These are phyloP conservation scores for Steinernema khuongi DNA, from an alignment of 1,140 invertebrate genomes.

Conservation along the genomic window DNA sequence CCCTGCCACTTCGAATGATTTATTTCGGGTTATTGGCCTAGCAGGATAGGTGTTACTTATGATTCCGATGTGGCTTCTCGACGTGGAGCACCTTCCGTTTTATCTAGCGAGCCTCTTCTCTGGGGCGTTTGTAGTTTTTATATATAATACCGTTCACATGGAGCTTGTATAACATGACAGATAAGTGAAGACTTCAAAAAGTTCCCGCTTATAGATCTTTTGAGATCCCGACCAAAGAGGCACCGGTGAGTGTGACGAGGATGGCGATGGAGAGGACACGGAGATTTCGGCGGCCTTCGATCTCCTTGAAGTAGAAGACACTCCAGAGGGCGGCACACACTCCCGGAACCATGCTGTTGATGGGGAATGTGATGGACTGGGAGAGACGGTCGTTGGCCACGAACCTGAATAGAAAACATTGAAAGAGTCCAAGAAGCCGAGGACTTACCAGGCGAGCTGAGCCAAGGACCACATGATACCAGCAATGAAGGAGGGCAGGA, in stretches of 20 bases:
- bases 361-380: slow-evolving; percentile 61
- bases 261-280: slow-evolving; percentile 29
- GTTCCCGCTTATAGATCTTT: slow-evolving; percentile 18
- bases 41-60: no score
- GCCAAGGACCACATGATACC: slow-evolving; percentile 62
- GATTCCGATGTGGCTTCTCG: no score
- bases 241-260: slow-evolving; percentile 28
- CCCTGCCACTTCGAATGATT: no score
- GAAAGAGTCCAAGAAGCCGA: background rate
- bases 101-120: no score
- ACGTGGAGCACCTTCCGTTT: no score
- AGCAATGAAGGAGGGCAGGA: slow-evolving; percentile 60
- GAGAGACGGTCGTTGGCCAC: slow-evolving; percentile 61
- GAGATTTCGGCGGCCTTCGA: slow-evolving; percentile 28
- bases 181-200: background rate
- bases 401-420: slow-evolving; percentile 45
- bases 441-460: slow-evolving; percentile 56
- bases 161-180: no score
- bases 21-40: no score
- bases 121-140: no score
- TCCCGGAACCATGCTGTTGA: slow-evolving; percentile 52
- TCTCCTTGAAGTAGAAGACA: slow-evolving; percentile 43
- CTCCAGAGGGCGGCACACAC: slow-evolving; percentile 45
- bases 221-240: slow-evolving; percentile 32
- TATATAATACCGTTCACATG: no score